Base-by-base conservation (phyloP, 2,113 vertebrate genomes). In the Caranx melampygus region DNA sequence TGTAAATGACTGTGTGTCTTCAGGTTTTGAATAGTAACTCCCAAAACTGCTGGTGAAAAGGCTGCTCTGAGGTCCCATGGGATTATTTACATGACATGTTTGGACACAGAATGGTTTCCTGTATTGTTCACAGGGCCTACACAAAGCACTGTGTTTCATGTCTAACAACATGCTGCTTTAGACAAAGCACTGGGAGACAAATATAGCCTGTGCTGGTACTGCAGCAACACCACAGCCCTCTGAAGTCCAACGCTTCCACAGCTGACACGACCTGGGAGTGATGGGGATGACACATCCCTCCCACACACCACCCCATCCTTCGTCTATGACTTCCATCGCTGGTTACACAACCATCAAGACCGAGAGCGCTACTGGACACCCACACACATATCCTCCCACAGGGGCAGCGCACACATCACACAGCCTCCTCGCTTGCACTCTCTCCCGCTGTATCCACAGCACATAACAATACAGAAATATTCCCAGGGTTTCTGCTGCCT, bases 271-370 rank as follows among this genome's bases (percentile, higher is more conserved):
- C 92, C 93, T 86, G 85, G 89, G 91, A 93, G 88, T 91, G 92
- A 92, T 91, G 88, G 75, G 77, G 87, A 94, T 95, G 94, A 95
- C 92, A 94, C 94, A 94, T 93, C 79, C 82, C 91, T 91, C 91
- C 93, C 89, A 93, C 94, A 87, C 92, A 85, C 90, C 87, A 73
- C 86, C 90, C 80, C 75, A 78, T 91, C 91, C 92, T 88, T 91
- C 78, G 83, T 92, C 89, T 93, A 92, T 91, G 90, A 91, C 93
- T 93, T 90, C 89, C 91, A 94, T 89, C 52, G 55, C 79, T 83
- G 87, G 92, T 95, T 95, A 95, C 83, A 90, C 93, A 95, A 95
- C 92, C 85, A 18, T 74, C 70, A 90, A 83, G 80, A 88, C 79
- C 60, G 86, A 92, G 88, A 91, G 88, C 90, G 85, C 87, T 88